Conservation (phyloP, 2,113 vertebrate species). For the Phyllostomus hastatus region DNA sequence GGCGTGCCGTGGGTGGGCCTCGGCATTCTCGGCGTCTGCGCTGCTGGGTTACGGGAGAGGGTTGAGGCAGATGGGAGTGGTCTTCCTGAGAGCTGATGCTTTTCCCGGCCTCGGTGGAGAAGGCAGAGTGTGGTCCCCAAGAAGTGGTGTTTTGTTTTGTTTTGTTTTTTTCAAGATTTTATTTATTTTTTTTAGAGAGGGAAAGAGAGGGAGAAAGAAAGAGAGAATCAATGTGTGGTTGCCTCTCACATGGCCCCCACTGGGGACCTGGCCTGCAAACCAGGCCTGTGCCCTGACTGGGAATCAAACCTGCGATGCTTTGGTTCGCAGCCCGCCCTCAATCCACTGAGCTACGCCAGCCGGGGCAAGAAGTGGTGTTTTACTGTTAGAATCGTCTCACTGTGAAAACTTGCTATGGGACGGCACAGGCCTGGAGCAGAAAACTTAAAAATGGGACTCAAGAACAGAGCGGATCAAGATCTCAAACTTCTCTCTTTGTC, state of each 20-base stretch:
- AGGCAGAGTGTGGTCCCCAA: not conserved
- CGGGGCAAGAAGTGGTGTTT: not conserved
- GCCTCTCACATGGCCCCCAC: too few species aligned
- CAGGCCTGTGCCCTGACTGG: too few species aligned
- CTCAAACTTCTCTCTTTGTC: not conserved
- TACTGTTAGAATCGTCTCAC: too few species aligned
- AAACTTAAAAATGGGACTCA: not conserved
- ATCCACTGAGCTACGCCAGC: too few species aligned
- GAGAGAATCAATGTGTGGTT: too few species aligned
- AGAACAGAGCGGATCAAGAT: fast-evolving
- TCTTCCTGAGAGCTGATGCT: not conserved
- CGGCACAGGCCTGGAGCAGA: not conserved
- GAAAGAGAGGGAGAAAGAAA: too few species aligned
- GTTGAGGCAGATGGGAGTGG: not conserved
- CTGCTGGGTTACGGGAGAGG: not conserved
- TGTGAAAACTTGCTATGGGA: not conserved
- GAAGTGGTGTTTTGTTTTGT: not conserved
- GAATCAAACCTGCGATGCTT: too few species aligned
- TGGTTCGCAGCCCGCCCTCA: too few species aligned
- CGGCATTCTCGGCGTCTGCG: not conserved
- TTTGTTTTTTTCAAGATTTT: too few species aligned
- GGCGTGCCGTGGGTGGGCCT: fast-evolving
- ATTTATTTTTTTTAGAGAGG: too few species aligned
- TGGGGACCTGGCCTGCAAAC: too few species aligned
- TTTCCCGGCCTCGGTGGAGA: too few species aligned